Percentiles rank a stretch among this genome's conserved stretches.
Conservation (phyloP, 2,888 invertebrate genomes). For the Bedellia somnulentella region DNA sequence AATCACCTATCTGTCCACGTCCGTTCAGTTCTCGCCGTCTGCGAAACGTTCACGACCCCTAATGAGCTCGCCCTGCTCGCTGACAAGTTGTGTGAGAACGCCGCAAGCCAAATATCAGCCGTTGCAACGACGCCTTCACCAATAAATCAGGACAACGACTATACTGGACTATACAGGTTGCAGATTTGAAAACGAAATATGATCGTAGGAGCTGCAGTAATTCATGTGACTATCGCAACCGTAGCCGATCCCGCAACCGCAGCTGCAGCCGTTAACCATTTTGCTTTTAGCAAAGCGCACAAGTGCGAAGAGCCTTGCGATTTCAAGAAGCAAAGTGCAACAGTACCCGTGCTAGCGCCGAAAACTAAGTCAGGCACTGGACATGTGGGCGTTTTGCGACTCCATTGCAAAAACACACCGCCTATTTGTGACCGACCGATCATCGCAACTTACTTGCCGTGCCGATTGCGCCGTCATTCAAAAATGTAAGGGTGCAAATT, state of each 20-base stretch:
- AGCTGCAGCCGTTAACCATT: too few relatives aligned
- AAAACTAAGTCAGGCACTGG: slow-evolving; percentile 4
- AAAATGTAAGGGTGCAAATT: neutral
- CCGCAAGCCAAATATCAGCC: too few relatives aligned
- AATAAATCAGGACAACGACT: neutral
- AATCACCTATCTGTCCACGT: slow-evolving; percentile 2
- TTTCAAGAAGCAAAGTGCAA: neutral
- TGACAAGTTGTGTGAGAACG: too few relatives aligned
- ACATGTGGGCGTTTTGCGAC: slow-evolving; percentile 6
- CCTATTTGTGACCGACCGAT: slow-evolving; percentile 7
- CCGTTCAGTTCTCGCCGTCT: too few relatives aligned
- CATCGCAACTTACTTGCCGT: slow-evolving; percentile 1
- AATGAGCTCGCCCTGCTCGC: neutral
- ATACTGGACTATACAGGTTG: neutral
- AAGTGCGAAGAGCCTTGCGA: slow-evolving; percentile 4
- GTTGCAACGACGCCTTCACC: too few relatives aligned
- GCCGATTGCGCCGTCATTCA: slow-evolving; percentile 6
- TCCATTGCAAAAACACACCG: slow-evolving; percentile 5
- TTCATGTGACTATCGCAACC: too few relatives aligned
- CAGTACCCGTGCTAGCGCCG: too few relatives aligned
- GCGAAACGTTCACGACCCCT: too few relatives aligned
- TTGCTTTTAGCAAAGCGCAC: slow-evolving; percentile 7
- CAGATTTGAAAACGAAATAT: slow-evolving; percentile 1
- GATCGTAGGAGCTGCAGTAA: too few relatives aligned
- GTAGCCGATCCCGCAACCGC: too few relatives aligned